These are phyloP conservation scores for Amphipyra tragopoginis DNA, from an alignment of 2,888 invertebrate species.

Conservation along the genomic window DNA sequence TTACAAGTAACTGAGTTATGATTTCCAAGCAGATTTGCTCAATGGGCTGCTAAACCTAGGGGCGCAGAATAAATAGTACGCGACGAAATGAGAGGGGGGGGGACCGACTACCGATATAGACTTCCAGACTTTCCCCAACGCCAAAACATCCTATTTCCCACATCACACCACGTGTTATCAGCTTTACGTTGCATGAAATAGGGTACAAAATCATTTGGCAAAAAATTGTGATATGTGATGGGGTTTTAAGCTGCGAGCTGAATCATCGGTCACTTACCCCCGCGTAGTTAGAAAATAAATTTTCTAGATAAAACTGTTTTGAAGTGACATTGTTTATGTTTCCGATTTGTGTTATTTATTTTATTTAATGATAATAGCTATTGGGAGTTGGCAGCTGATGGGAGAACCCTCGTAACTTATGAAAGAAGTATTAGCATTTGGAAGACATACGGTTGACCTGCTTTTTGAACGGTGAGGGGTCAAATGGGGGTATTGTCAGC, in stretches of 20 bases:
- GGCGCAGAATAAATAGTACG: slow-evolving; percentile 78
- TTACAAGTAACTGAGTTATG: slow-evolving; percentile 46
- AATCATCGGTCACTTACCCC: slow-evolving; percentile 85
- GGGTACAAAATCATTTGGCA: slow-evolving; percentile 21
- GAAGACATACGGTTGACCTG: not conserved
- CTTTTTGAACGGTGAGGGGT: not conserved
- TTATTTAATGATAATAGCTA: slow-evolving; percentile 23
- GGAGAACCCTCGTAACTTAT: not conserved
- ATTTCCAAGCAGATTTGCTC: slow-evolving; percentile 68
- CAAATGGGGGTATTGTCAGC: not conserved
- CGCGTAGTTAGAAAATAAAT: slow-evolving; percentile 76
- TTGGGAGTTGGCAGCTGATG: slow-evolving; percentile 4
- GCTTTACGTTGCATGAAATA: slow-evolving; percentile 10
- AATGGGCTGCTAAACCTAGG: slow-evolving; percentile 73
- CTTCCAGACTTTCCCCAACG: slow-evolving; percentile 20
- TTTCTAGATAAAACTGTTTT: slow-evolving; percentile 63
- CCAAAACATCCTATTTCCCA: slow-evolving; percentile 20
- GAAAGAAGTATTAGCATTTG: not conserved
- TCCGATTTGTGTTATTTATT: slow-evolving; percentile 43
- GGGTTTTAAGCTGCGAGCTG: slow-evolving; percentile 54
- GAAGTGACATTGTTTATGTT: slow-evolving; percentile 55
- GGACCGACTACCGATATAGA: slow-evolving; percentile 75
- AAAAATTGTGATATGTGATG: slow-evolving; percentile 20
- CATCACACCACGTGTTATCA: slow-evolving; percentile 6
- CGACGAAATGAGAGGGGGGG: slow-evolving; percentile 65